Base-by-base conservation (phyloP, 1,140 invertebrate species). In the Latrodectus geometricus region DNA sequence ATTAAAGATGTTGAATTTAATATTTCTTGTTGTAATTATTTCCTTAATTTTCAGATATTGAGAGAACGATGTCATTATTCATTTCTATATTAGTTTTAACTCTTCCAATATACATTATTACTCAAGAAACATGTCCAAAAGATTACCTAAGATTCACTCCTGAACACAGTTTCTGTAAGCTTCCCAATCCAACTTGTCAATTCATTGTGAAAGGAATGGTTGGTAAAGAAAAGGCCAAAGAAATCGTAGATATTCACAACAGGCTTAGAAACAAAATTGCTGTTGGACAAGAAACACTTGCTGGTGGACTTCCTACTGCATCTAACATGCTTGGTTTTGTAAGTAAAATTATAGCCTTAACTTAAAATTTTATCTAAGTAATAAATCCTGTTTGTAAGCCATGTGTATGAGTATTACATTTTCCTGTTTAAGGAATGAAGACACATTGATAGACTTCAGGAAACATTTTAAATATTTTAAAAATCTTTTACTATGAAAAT, bases 121-220 rank as follows among this genome's bases (percentile, higher is more conserved):
- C 54, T 1, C 11, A 61, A 61, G 54, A 61, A 17, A 61, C 11
- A 4, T 61, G 54, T 61, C 54, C 54, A 2, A 17, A 61, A 14
- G 17, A 61, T 0, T 69, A 69, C 21, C 9, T 11, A 20, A 69
- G 21, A 20, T 21, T 69, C 17, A 69, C 3, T 9, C 68, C 17
- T 7, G n/a, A 69, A 11, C 68, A 69, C 68, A 69, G 68, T 69
- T 69, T 69, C 68, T 69, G 68, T n/a, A 69, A 69, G 20, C n/a
- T 7, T 69, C 68, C 68, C 9, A 69, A 69, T 69, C 17, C 68
- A n/a, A n/a, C 14, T 7, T 69, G 68, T 23, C 11, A 14, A n/a
- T 21, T 69, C 68, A 7, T 69, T 11, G 20, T 11, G 4, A n/a
- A n/a, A 21, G 68, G 68, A 69, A 11, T 69, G 68, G 8, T 14